Evolutionary conservation across 2,888 invertebrate species (phyloP), one percentile per base, ranked within the genome.

Genomic region (Microplitis manilae): DNA sequence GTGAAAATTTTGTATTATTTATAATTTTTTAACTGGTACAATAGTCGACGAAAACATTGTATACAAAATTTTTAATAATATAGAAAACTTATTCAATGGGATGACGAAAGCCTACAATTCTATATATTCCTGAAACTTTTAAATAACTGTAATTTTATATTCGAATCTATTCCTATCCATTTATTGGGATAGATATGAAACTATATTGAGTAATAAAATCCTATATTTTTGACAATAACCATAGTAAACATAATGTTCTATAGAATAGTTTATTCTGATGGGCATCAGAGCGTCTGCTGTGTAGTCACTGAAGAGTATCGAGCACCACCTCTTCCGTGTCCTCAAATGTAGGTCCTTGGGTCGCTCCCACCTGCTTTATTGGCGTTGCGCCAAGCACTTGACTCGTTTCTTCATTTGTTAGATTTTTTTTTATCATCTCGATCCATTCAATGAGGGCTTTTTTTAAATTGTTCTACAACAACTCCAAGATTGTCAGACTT

Each of bases 281-380:
- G 38, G 65, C 65, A 65, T 65, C 65, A 68, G 15, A 68, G 61
- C 40, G 67, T 68, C 60, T 40, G 60, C 40, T 41, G 40, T 61
- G 39, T 68, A 77, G 76, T 72, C 73, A 71, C 80, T 71, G 71
- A 72, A 67, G 76, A 76, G 76, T 76, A 72, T 76, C 76, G 40
- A 76, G 76, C 76, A 76, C 76, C 76, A 76, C 76, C 76, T 76
- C 72, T 76, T 76, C 68, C 76, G 67, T 72, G 76, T 76, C 68
- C 67, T 76, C 72, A 62, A 76, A 89, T 89, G 88, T 89, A 89
- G 89, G 89, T 88, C 87, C 88, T 83, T 83, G 83, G 85, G 86
- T 87, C 87, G 87, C 81, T 72, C 76, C 76, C 86, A 87, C 84
- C 84, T 86, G 81, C 73, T 75, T 41, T 41, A 30, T 77, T 74